A percentile compares a stretch with the other conserved stretches of the same genome.
Conservation (phyloP, 30 jellyfish, hydroid and myxozoan genomes). For the Cassiopea xamachana region DNA sequence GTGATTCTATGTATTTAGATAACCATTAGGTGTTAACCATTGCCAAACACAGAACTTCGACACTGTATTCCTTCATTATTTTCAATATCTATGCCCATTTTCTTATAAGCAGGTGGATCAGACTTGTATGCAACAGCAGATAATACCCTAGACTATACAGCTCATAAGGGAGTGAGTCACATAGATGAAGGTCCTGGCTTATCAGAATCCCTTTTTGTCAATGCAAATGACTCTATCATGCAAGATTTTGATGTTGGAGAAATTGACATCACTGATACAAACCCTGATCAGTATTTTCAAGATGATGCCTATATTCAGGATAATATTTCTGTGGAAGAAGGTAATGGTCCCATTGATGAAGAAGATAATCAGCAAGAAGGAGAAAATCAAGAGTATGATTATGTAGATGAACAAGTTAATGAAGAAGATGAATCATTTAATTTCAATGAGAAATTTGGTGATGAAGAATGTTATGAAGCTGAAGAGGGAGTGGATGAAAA, state of each 20-base stretch:
- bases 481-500: conserved; percentile 27
- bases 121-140: conserved; percentile 13
- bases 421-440: conserved; percentile 16
- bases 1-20: too few relatives aligned
- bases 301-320: conserved; percentile 32
- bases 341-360: conserved; percentile 1
- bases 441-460: background rate
- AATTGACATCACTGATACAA: background rate
- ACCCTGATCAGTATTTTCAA: conserved; percentile 38
- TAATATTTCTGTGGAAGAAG: background rate
- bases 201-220: conserved; percentile 59
- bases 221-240: conserved; percentile 54
- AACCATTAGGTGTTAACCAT: too few relatives aligned
- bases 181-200: conserved; percentile 2
- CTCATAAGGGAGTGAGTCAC: background rate
- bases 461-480: conserved; percentile 18
- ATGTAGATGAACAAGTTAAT: background rate
- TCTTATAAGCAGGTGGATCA: conserved; percentile 73
- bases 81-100: conserved; percentile 49
- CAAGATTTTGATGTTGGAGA: conserved; percentile 35
- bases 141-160: conserved; percentile 5
- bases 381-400: background rate
- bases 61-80: background rate
- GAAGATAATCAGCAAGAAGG: background rate
- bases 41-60: background rate